Base-by-base conservation (phyloP, 2,888 invertebrate genomes). In the Drosophila borealis region DNA sequence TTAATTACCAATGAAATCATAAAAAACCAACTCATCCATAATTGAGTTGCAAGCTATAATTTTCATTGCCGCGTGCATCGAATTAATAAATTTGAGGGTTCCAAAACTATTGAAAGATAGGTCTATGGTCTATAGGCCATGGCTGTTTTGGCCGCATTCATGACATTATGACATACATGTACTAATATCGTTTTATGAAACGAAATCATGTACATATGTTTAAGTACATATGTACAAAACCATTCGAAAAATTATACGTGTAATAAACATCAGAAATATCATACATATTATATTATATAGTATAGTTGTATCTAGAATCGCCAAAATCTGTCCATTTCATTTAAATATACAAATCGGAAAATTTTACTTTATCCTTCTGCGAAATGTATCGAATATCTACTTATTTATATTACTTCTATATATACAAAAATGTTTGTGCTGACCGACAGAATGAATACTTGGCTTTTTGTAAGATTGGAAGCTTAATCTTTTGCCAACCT, bases 1-100 rank as follows among this genome's bases (percentile, higher is more conserved):
- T 85, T 88, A 85, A 82, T 85, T 82, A 81, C 76, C 82, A 68
- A 76, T 81, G 73, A 81, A 81, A 88, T 81, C 83, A 76, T 88
- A 79, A 76, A 76, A 70, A 78, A 55, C 48, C 73, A 65, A 65
- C 66, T 75, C 63, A 70, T 76, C 76, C 88, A 81, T 82, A 88
- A 81, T 85, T 67, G 71, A 79, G 65, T 54, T 88, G 71, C 82
- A 81, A 76, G 60, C 57, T 65, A 62, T 75, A 50, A 57, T 65
- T 66, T 74, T 68, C 77, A 82, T 72, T 71, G 74, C 67, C 72
- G 70, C 63, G 64, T 63, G 63, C 59, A 55, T 55, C 25, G 55
- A 66, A 60, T 72, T 48, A 53, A 39, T 49, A 56, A 61, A 53
- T 56, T 39, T 34, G 2, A 51, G 42, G 37, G 49, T 65, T 71